Base-by-base conservation (phyloP, 2,888 invertebrate species). In the Microchrysa polita region DNA sequence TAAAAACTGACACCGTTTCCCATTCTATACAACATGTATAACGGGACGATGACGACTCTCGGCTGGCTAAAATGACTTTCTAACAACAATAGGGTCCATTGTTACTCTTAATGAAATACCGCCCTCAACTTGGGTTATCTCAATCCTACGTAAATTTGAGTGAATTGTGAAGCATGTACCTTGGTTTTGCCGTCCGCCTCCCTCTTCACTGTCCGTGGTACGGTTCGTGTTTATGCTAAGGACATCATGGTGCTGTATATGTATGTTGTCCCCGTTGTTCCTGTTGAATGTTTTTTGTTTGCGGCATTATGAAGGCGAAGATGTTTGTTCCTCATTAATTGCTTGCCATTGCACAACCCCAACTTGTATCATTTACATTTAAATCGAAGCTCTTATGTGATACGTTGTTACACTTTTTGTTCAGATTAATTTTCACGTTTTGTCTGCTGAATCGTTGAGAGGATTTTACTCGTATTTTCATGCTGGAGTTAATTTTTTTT, bases 71-170 rank as follows among this genome's bases (percentile, higher is more conserved):
- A 69, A 69, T 69, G 57, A 69, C 69, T 69, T 69, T 40, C 40
- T 48, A 65, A 55, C 55, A 69, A 69, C 69, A 69, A 69, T 69
- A 20, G 69, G 57, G 20, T 40, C 55, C 18, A 69, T 69, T 69
- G 69, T 69, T 69, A 55, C 22, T 55, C 55, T 69, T 69, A 69
- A 69, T 69, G 69, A 69, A 69, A 69, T 69, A 69, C 69, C 69
- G 69, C 69, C 69, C 69, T 69, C 69, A 55, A 40, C 69, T 40
- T 69, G 69, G 69, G 69, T 69, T 69, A 69, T 69, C 69, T 55
- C 55, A 69, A 69, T 57, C 55, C 69, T 10, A 55, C 14, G 55
- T 57, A 69, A 69, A 55, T 69, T 55, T 55, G 27, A 55, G 69
- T 69, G 55, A 69, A 40, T 57, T 69, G 69, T 69, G 57, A 20